These are phyloP conservation scores for Drosophila suzukii DNA, from an alignment of 1,140 invertebrate genomes.

Conservation along the genomic window DNA sequence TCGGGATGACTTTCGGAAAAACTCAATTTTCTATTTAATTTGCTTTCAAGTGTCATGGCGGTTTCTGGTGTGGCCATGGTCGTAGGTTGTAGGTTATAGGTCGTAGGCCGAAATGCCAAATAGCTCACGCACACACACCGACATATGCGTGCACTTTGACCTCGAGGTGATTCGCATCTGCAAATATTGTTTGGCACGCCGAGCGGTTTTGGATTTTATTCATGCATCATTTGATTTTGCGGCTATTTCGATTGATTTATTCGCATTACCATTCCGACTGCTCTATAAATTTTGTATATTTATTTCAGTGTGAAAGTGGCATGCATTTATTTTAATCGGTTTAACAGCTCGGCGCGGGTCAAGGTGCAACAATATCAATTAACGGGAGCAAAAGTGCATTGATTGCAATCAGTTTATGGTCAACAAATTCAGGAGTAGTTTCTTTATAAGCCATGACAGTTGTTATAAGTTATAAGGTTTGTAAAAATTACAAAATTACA, in stretches of 20 bases:
- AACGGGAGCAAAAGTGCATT: background rate
- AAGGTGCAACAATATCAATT: slow-evolving; percentile 16
- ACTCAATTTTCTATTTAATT: slow-evolving; percentile 83
- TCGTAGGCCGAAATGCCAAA: slow-evolving; percentile 9
- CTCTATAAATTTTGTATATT: slow-evolving; percentile 22
- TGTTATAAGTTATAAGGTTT: too few species aligned
- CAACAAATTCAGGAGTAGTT: background rate
- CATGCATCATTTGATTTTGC: slow-evolving; percentile 78
- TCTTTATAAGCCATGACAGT: too few species aligned
- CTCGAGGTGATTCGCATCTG: slow-evolving; percentile 62
- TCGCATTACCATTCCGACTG: slow-evolving; percentile 44
- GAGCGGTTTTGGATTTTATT: slow-evolving; percentile 64
- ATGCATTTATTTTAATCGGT: slow-evolving; percentile 53
- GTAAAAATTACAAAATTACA: too few species aligned
- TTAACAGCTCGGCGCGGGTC: slow-evolving; percentile 19
- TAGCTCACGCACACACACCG: slow-evolving; percentile 5
- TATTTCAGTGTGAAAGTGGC: slow-evolving; percentile 27
- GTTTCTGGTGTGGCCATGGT: slow-evolving; percentile 52
- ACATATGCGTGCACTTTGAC: slow-evolving; percentile 65
- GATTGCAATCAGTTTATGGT: background rate
- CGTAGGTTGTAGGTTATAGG: slow-evolving; percentile 13
- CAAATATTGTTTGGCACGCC: slow-evolving; percentile 61
- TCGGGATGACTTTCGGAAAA: slow-evolving; percentile 64
- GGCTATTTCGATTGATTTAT: slow-evolving; percentile 76
- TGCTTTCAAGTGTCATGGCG: slow-evolving; percentile 77